Evolutionary conservation across 1,140 invertebrate genomes (phyloP).

Genomic region (Eufriesea mexicana): DNA sequence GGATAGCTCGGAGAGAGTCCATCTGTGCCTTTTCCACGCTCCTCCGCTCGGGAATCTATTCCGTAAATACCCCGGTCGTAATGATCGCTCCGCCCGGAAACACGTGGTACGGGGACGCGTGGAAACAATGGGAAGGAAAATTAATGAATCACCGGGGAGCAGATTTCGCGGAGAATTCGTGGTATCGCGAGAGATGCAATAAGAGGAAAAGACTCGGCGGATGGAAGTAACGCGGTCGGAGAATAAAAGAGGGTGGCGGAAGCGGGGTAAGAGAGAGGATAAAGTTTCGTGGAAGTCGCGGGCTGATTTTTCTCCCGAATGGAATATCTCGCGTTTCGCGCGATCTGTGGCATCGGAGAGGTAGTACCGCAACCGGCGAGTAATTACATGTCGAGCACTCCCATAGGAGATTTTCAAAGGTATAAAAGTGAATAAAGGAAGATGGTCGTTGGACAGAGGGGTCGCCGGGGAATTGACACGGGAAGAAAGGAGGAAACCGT

Average conservation of each 20-base stretch:
- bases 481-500: not conserved
- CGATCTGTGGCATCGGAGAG: conserved; percentile 33
- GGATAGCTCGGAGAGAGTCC: not conserved
- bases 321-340: conserved; percentile 30
- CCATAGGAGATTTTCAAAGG: conserved; percentile 30
- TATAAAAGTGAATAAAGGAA: conserved; percentile 37
- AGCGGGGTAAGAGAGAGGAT: not conserved
- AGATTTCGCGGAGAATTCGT: not conserved
- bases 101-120: not conserved
- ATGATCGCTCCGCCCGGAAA: not conserved
- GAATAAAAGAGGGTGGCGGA: not conserved
- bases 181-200: not conserved
- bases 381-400: conserved; percentile 53
- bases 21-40: not conserved
- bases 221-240: not conserved
- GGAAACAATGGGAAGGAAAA: not conserved
- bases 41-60: not conserved
- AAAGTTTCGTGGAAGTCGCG: conserved; percentile 18
- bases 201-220: not conserved
- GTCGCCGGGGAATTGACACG: conserved; percentile 15
- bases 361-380: conserved; percentile 23
- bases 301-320: conserved; percentile 29
- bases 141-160: conserved; percentile 21
- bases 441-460: conserved; percentile 32
- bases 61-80: not conserved